phyloP scores from a whole-genome alignment of 2,888 invertebrate species.

The Nipponacmea schrenckii region DNA sequence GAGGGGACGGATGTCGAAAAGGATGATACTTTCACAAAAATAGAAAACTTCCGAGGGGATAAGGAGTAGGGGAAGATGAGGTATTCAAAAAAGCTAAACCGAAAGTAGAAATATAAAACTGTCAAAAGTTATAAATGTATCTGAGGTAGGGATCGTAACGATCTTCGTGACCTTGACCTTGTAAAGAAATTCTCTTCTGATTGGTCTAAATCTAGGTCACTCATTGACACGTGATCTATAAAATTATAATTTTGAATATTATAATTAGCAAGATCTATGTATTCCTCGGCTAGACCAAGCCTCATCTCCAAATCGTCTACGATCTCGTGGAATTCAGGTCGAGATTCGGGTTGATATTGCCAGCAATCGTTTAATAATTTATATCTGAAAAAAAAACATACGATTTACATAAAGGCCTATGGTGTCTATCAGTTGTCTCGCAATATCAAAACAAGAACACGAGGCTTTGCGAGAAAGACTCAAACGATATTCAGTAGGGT shows the following conservation, averaged over 20 bases:
- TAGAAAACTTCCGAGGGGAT: no score
- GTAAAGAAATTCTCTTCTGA: background rate
- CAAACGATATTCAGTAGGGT: no score
- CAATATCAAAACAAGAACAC: no score
- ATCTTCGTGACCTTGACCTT: background rate
- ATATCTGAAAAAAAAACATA: background rate
- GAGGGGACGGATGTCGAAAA: no score
- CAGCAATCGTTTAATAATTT: background rate
- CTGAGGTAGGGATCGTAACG: background rate
- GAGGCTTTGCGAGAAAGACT: no score
- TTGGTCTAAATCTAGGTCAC: constrained; percentile 3
- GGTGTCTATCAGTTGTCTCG: no score
- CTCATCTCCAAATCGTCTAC: background rate
- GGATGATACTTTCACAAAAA: no score
- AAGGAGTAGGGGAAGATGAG: no score
- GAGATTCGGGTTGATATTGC: background rate
- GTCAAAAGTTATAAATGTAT: background rate
- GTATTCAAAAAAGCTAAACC: no score
- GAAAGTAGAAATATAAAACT: no score
- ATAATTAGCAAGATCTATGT: background rate
- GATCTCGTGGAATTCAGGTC: constrained; percentile 1
- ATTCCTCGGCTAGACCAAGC: background rate
- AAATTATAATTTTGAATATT: constrained; percentile 3
- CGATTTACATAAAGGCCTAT: no score
- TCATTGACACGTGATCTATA: constrained; percentile 1